Evolutionary conservation across 2,797 vertebrate genomes (phyloP).

Genomic region (Cuniculus paca): DNA sequence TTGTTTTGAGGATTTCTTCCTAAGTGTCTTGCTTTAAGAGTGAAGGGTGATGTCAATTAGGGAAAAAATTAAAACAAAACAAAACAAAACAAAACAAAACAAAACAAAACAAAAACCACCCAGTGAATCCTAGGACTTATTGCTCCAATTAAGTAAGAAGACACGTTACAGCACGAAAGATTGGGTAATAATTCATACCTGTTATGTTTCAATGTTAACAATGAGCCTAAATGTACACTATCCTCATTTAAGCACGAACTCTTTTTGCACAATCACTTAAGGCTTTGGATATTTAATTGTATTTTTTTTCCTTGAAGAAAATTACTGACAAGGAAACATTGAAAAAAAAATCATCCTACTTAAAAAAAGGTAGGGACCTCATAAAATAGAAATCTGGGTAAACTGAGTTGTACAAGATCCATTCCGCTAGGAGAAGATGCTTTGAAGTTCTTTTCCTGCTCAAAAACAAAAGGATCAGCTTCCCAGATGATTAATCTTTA

Average conservation of each 20-base stretch:
- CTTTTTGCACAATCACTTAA: slow-evolving; percentile 77
- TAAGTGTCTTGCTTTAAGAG: slow-evolving; percentile 76
- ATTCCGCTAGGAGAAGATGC: slow-evolving; percentile 43
- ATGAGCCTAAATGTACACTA: slow-evolving; percentile 60
- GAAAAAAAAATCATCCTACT: slow-evolving; percentile 69
- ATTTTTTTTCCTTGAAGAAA: slow-evolving; percentile 71
- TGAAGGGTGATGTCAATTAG: slow-evolving; percentile 74
- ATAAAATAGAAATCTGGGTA: slow-evolving; percentile 73
- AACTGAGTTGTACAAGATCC: slow-evolving; percentile 75
- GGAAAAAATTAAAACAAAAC: slow-evolving; percentile 25
- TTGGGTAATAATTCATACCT: slow-evolving; percentile 82
- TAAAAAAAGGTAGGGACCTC: slow-evolving; percentile 44
- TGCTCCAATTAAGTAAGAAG: slow-evolving; percentile 80
- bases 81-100: neutral
- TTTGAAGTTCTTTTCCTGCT: slow-evolving; percentile 74
- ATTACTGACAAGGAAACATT: slow-evolving; percentile 74
- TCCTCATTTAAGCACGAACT: slow-evolving; percentile 69
- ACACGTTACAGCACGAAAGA: slow-evolving; percentile 81
- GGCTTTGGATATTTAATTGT: slow-evolving; percentile 75
- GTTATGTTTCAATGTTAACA: slow-evolving; percentile 70
- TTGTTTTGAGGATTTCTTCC: slow-evolving; percentile 75
- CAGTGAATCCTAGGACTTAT: slow-evolving; percentile 73
- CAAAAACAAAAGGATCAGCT: slow-evolving; percentile 63
- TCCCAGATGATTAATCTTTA: slow-evolving; percentile 65
- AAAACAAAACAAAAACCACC: slow-evolving; percentile 18